A percentile compares a stretch with the other conserved stretches of the same genome.
Evolutionary conservation across 1,140 invertebrate species (phyloP).

Genomic region (Lucilia sericata): DNA sequence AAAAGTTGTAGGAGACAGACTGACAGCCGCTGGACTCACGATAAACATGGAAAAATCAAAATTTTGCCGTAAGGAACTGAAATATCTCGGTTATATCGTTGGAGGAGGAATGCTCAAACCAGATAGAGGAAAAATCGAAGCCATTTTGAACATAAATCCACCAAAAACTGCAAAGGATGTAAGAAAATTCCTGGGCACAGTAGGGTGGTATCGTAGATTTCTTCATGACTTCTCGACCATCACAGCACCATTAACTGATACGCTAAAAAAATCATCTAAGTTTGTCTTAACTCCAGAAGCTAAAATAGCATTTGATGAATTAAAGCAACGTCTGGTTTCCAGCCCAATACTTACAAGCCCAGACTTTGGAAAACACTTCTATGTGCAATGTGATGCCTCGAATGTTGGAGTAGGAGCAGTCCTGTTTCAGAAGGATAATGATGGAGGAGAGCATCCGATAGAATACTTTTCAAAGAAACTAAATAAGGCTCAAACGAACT

Average conservation of each 20-base stretch:
- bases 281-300: constrained; percentile 12
- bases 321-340: neutral
- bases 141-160: constrained; percentile 18
- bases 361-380: neutral
- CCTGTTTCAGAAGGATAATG: neutral
- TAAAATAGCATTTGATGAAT: neutral
- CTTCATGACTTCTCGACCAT: constrained; percentile 58
- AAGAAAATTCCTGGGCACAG: constrained; percentile 57
- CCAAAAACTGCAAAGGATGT: constrained; percentile 51
- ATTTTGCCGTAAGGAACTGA: constrained; percentile 62
- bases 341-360: neutral
- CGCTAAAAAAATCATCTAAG: constrained; percentile 32
- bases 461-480: constrained; percentile 60
- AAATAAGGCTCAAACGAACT: constrained; percentile 64
- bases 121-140: constrained; percentile 32
- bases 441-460: constrained; percentile 53
- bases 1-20: constrained; percentile 14
- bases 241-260: constrained; percentile 52
- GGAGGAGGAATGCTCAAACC: constrained; percentile 53
- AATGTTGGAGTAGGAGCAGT: constrained; percentile 36
- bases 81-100: constrained; percentile 42
- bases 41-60: constrained; percentile 54
- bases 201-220: constrained; percentile 64
- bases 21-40: constrained; percentile 23
- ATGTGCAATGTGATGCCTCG: constrained; percentile 58